Percentiles rank a stretch among this genome's conserved stretches.
Evolutionary conservation across 2,888 invertebrate genomes (phyloP).

Genomic region (Parapristionchus giblindavisi): DNA sequence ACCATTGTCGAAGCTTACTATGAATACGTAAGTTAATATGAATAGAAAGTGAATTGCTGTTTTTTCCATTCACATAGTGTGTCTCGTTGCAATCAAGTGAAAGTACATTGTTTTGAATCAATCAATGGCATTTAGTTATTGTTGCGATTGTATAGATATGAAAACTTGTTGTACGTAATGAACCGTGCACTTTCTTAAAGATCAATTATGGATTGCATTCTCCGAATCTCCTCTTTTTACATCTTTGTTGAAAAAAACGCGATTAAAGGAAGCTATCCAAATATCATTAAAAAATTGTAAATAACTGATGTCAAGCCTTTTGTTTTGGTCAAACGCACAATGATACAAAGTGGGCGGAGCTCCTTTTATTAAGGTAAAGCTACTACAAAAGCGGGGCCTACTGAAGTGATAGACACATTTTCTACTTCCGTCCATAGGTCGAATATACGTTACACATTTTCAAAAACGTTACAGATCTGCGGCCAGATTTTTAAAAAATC

Average conservation of each 20-base stretch:
- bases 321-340: neutral
- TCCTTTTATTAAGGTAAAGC: neutral
- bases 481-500: too few relatives aligned
- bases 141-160: neutral
- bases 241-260: too few relatives aligned
- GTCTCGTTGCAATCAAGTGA: neutral
- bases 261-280: too few relatives aligned
- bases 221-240: too few relatives aligned
- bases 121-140: neutral
- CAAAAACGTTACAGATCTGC: too few relatives aligned
- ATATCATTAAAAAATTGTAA: neutral
- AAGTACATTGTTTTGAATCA: neutral
- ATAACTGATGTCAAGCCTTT: neutral
- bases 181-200: neutral
- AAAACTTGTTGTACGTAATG: neutral
- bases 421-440: too few relatives aligned
- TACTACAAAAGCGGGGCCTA: neutral
- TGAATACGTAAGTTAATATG: too few relatives aligned
- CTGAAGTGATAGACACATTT: too few relatives aligned
- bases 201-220: neutral
- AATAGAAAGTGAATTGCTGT: too few relatives aligned
- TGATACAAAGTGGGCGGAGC: neutral
- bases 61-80: too few relatives aligned
- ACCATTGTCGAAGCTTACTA: too few relatives aligned
- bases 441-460: too few relatives aligned